These are phyloP conservation scores for Semnopithecus entellus DNA, from an alignment of 2,113 vertebrate genomes.

Conservation along the genomic window DNA sequence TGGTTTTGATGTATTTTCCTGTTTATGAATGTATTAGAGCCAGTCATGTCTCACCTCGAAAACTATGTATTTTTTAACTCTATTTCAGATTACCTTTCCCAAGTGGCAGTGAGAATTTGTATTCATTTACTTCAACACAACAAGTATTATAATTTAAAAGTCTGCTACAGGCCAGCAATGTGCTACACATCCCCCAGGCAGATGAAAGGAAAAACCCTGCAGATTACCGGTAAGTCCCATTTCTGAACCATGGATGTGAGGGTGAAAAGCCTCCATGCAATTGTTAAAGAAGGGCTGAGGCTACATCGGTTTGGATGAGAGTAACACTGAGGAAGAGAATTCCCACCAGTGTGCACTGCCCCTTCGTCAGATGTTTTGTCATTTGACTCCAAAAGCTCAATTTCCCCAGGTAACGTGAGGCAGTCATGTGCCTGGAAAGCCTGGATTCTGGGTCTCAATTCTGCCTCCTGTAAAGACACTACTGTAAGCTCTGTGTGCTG, in stretches of 20 bases:
- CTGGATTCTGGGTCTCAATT: neutral
- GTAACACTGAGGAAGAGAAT: neutral
- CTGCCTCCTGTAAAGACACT: neutral
- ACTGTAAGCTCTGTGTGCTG: accelerated
- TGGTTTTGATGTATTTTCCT: neutral
- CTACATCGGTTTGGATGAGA: neutral
- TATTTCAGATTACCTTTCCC: neutral
- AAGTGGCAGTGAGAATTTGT: neutral
- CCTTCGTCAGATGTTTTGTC: neutral
- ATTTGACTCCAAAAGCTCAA: neutral
- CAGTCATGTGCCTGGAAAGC: neutral
- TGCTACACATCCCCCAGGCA: neutral
- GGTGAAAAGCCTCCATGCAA: accelerated
- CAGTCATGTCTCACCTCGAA: neutral
- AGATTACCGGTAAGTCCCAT: neutral
- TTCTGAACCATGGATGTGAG: neutral
- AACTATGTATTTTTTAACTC: neutral
- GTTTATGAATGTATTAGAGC: neutral
- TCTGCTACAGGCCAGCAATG: neutral
- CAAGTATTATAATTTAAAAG: neutral
- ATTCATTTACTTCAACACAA: neutral
- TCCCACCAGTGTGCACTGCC: neutral
- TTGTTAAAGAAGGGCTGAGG: too few relatives aligned
- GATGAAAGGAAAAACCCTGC: neutral
- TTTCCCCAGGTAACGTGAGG: neutral